These are phyloP conservation scores for Sesamia nonagrioides DNA, from an alignment of 1,140 invertebrate genomes.

Conservation along the genomic window DNA sequence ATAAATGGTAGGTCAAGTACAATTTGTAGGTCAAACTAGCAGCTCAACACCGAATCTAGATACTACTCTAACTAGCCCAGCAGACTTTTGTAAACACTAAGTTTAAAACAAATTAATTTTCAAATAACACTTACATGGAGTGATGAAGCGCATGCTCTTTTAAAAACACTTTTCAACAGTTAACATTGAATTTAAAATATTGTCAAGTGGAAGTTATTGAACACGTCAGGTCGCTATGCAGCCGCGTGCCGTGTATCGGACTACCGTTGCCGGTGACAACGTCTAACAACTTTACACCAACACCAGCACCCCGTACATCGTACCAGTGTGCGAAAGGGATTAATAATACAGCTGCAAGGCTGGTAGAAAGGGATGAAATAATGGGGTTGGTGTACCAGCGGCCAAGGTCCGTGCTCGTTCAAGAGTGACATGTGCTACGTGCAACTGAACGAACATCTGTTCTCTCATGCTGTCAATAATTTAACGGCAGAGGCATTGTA, in stretches of 20 bases:
- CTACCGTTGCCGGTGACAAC: conserved; percentile 84
- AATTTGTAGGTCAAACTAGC: conserved; percentile 54
- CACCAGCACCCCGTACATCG: conserved; percentile 70
- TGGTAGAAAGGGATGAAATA: conserved; percentile 62
- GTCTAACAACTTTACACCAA: conserved; percentile 80
- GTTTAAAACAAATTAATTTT: background rate
- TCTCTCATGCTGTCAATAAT: conserved; percentile 41
- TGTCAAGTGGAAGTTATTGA: conserved; percentile 66
- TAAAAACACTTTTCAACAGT: conserved; percentile 50
- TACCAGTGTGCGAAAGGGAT: conserved; percentile 70
- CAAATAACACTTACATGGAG: conserved; percentile 55
- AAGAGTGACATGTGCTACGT: conserved; percentile 74
- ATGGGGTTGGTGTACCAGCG: conserved; percentile 68
- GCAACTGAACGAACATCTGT: conserved; percentile 80
- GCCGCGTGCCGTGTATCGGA: conserved; percentile 73
- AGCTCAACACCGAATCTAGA: conserved; percentile 4
- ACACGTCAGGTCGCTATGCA: conserved; percentile 67
- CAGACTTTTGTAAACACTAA: conserved; percentile 31
- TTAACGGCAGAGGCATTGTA: background rate
- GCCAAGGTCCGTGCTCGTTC: conserved; percentile 75
- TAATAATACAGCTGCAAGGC: conserved; percentile 56
- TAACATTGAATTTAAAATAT: conserved; percentile 57
- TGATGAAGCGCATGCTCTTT: background rate
- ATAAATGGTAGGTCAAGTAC: conserved; percentile 48
- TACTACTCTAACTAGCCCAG: conserved; percentile 4